A percentile compares a stretch with the other conserved stretches of the same genome.
Evolutionary conservation across 2,797 vertebrate species (phyloP).

Genomic region (Emydoidea blandingii): DNA sequence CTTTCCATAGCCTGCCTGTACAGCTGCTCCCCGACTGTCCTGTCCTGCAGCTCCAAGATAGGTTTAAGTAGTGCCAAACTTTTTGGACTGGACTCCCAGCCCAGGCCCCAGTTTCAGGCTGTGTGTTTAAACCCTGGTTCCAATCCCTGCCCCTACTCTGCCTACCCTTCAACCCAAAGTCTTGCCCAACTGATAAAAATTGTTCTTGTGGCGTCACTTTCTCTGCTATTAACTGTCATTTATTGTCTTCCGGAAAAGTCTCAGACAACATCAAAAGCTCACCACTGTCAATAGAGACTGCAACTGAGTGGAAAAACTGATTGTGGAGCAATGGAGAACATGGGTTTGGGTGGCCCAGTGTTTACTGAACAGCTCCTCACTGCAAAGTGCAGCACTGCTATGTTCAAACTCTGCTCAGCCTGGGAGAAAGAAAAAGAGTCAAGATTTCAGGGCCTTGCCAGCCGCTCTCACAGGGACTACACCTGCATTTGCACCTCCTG

Average conservation of each 20-base stretch:
- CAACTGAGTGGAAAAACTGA: conserved; percentile 31
- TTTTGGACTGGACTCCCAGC: background rate
- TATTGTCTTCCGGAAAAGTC: background rate
- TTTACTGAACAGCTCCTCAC: background rate
- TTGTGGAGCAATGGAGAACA: background rate
- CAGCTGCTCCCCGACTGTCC: background rate
- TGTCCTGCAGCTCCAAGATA: background rate
- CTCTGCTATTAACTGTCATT: too few relatives aligned
- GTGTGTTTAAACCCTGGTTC: background rate
- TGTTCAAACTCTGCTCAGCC: background rate
- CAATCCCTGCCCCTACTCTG: background rate
- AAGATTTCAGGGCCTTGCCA: background rate
- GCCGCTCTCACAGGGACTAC: background rate
- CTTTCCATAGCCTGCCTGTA: background rate
- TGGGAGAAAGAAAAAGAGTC: background rate
- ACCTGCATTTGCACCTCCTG: background rate
- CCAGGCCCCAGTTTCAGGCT: background rate
- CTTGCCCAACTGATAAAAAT: too few relatives aligned
- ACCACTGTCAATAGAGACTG: background rate
- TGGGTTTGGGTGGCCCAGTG: background rate
- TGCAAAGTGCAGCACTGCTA: background rate
- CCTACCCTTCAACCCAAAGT: background rate
- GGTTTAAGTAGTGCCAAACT: background rate
- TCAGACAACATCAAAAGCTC: background rate
- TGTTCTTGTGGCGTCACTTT: too few relatives aligned